Conservation (phyloP, 2,113 vertebrate species). For the Macquaria australasica region DNA sequence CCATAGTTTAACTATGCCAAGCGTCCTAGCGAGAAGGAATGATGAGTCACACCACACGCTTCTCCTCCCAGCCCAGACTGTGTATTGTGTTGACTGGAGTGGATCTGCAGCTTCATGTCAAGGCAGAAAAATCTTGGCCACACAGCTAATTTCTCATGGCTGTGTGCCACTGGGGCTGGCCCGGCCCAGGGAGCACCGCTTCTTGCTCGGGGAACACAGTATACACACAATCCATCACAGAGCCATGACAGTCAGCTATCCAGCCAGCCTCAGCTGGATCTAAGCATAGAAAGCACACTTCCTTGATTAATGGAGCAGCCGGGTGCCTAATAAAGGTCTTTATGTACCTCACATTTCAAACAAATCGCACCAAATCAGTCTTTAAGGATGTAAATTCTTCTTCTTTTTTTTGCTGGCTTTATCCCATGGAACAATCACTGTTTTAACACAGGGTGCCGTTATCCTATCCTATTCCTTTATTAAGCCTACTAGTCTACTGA, state of each 20-base stretch:
- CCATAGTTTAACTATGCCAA: constrained; percentile 29
- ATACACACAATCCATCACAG: constrained; percentile 58
- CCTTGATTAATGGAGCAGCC: constrained; percentile 62
- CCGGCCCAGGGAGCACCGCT: constrained; percentile 32
- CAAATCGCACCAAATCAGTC: constrained; percentile 27
- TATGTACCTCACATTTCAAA: constrained; percentile 58
- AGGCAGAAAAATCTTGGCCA: constrained; percentile 50
- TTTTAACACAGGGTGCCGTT: constrained; percentile 15
- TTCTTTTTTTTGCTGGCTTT: neutral
- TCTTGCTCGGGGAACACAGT: constrained; percentile 31
- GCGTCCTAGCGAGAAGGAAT: constrained; percentile 12
- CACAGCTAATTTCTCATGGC: constrained; percentile 60
- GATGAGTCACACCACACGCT: constrained; percentile 53
- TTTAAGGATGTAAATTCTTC: neutral
- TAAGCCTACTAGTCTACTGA: constrained; percentile 13
- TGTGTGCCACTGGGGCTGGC: constrained; percentile 47
- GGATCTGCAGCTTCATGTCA: constrained; percentile 51
- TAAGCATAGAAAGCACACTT: constrained; percentile 36
- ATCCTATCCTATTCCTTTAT: constrained; percentile 4
- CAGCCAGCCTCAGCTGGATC: constrained; percentile 49
- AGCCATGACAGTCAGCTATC: constrained; percentile 34
- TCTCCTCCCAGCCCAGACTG: constrained; percentile 32
- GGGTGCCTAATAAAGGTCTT: constrained; percentile 51
- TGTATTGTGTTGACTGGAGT: constrained; percentile 31
- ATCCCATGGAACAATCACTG: neutral